phyloP scores from a whole-genome alignment of 2,888 invertebrate species.

The Platerodrilus igneus region DNA sequence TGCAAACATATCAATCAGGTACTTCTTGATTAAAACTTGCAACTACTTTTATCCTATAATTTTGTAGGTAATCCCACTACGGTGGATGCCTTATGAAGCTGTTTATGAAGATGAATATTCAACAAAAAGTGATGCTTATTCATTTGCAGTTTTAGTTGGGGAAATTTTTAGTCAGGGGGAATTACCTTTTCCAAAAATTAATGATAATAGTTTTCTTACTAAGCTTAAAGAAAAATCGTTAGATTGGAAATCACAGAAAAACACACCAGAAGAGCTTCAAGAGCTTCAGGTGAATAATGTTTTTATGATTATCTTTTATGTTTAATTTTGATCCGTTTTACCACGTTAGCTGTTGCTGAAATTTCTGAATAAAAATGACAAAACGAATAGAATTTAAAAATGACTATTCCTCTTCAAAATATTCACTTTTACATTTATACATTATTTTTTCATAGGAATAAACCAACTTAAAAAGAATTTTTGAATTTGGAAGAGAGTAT shows the following conservation, averaged over 20 bases:
- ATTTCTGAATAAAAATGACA: too few relatives aligned
- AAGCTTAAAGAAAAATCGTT: slow-evolving; percentile 61
- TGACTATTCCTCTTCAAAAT: too few relatives aligned
- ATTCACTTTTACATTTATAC: too few relatives aligned
- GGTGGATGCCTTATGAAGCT: slow-evolving; percentile 89
- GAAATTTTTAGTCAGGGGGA: slow-evolving; percentile 81
- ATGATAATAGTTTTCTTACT: slow-evolving; percentile 68
- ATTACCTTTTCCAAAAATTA: slow-evolving; percentile 68
- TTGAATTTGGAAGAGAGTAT: too few relatives aligned
- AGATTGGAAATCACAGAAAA: slow-evolving; percentile 64
- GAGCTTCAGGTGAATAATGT: slow-evolving; percentile 53
- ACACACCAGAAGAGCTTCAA: slow-evolving; percentile 58
- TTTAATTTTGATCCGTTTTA: too few relatives aligned
- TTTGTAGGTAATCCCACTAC: slow-evolving; percentile 70
- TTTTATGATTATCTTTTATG: too few relatives aligned
- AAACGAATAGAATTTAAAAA: too few relatives aligned
- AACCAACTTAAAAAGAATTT: too few relatives aligned
- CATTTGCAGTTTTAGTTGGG: slow-evolving; percentile 85
- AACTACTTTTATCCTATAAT: neutral
- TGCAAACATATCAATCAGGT: slow-evolving; percentile 77
- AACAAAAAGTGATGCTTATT: slow-evolving; percentile 89
- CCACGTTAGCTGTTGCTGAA: too few relatives aligned
- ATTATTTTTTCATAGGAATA: too few relatives aligned
- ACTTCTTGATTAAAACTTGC: slow-evolving; percentile 11
- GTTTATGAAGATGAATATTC: slow-evolving; percentile 87